Conservation (phyloP, 2,113 vertebrate species). For the Tachysurus vachellii region DNA sequence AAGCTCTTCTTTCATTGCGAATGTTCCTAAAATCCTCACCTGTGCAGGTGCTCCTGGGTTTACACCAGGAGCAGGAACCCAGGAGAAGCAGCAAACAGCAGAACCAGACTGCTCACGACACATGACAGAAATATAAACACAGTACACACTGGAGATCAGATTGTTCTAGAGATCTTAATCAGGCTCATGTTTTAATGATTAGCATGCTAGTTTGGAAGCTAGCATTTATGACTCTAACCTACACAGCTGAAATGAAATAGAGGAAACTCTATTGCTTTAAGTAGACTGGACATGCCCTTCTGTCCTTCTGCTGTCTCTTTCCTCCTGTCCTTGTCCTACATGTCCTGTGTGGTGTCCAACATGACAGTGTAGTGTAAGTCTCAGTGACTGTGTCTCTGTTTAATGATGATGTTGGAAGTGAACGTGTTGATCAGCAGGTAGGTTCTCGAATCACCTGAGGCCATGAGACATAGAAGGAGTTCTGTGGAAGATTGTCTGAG, state of each 20-base stretch:
- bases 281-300: not conserved
- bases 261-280: not conserved
- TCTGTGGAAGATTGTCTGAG: constrained; percentile 48
- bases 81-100: not conserved
- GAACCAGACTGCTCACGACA: not conserved
- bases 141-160: too few relatives aligned
- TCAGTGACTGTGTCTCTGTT: too few relatives aligned
- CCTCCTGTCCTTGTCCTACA: not conserved
- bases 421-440: constrained; percentile 60
- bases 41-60: not conserved
- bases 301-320: not conserved
- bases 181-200: too few relatives aligned
- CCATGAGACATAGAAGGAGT: constrained; percentile 46
- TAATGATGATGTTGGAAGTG: not conserved
- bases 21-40: not conserved
- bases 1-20: too few relatives aligned
- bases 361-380: not conserved
- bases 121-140: not conserved
- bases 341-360: not conserved
- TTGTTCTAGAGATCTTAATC: too few relatives aligned
- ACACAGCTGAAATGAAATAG: not conserved
- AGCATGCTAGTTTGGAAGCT: not conserved
- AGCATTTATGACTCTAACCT: not conserved
- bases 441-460: constrained; percentile 38
- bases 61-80: not conserved